A percentile compares a stretch with the other conserved stretches of the same genome.
These are phyloP conservation scores for Melanotaenia pygmaea DNA, from an alignment of 2,797 vertebrate genomes.

Conservation along the genomic window DNA sequence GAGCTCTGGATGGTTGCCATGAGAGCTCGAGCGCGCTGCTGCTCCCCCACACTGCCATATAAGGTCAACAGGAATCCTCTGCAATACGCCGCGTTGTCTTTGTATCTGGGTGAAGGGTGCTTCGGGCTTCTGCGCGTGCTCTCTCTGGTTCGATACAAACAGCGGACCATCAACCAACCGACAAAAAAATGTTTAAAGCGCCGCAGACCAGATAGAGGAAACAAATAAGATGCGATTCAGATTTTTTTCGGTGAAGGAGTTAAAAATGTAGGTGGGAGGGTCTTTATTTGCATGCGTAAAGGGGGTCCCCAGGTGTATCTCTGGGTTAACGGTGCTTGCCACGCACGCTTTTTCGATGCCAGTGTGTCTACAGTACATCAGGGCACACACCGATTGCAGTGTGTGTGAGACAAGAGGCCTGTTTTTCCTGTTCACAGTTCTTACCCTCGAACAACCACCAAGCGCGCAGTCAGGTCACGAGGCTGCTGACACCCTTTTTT, in stretches of 20 bases:
- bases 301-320: not conserved
- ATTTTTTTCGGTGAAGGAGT: conserved; percentile 30
- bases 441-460: conserved; percentile 16
- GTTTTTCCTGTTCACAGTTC: conserved; percentile 53
- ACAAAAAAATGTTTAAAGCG: conserved; percentile 21
- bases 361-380: not conserved
- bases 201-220: conserved; percentile 45
- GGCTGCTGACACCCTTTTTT: conserved; percentile 16
- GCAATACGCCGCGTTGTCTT: conserved; percentile 45
- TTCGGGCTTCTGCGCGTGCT: conserved; percentile 35
- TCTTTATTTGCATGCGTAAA: conserved; percentile 24
- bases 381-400: not conserved
- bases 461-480: conserved; percentile 60
- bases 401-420: conserved; percentile 59
- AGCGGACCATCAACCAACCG: conserved; percentile 9
- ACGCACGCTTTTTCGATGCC: not conserved
- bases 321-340: not conserved
- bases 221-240: conserved; percentile 29
- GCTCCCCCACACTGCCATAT: conserved; percentile 78
- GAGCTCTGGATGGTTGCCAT: conserved; percentile 74
- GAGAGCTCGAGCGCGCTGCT: conserved; percentile 46
- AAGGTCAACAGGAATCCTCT: conserved; percentile 76
- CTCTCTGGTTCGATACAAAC: conserved; percentile 6
- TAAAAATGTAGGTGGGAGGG: conserved; percentile 11
- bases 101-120: conserved; percentile 61